Percentiles rank a stretch among this genome's conserved stretches.
Evolutionary conservation across 92 coral and sea anemone species (phyloP).

Genomic region (Nematostella vectensis): DNA sequence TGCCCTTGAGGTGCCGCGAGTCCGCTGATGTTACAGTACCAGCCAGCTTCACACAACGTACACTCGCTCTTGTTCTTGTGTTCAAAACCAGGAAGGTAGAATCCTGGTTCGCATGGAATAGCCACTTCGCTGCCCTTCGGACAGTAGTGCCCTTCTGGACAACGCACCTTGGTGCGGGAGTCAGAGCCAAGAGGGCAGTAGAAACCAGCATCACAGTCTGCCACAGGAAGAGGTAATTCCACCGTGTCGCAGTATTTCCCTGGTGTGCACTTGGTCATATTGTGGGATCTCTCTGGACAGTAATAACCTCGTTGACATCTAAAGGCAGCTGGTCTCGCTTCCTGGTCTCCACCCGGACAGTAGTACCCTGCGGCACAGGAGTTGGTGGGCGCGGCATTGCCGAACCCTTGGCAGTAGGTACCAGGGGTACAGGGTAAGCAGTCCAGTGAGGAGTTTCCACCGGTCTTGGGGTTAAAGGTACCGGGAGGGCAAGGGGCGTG

Average conservation of each 20-base stretch:
- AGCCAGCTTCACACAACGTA: slow-evolving; percentile 64
- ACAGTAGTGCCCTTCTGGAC: slow-evolving; percentile 79
- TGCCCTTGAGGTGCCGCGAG: slow-evolving; percentile 56
- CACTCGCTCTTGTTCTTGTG: slow-evolving; percentile 79
- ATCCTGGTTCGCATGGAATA: slow-evolving; percentile 71
- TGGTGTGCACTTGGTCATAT: slow-evolving; percentile 77
- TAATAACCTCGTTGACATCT: slow-evolving; percentile 63
- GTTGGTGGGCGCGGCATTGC: slow-evolving; percentile 72
- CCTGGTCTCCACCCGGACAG: slow-evolving; percentile 81
- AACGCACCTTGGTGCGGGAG: slow-evolving; percentile 48
- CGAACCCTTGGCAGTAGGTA: slow-evolving; percentile 69
- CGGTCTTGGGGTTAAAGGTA: slow-evolving; percentile 73
- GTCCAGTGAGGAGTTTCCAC: slow-evolving; percentile 65
- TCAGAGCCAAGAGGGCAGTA: slow-evolving; percentile 83
- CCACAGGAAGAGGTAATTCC: slow-evolving; percentile 44
- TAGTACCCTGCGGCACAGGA: slow-evolving; percentile 85
- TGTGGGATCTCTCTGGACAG: slow-evolving; percentile 59
- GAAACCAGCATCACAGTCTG: slow-evolving; percentile 76
- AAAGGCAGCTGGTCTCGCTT: slow-evolving; percentile 35
- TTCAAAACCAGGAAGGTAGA: slow-evolving; percentile 58
- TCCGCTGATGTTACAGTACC: slow-evolving; percentile 82
- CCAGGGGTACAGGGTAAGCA: slow-evolving; percentile 76
- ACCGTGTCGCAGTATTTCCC: slow-evolving; percentile 65
- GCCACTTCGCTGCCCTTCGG: slow-evolving; percentile 61
- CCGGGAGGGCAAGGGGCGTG: slow-evolving; percentile 74